Evolutionary conservation across 1,140 invertebrate species (phyloP), one percentile per base, ranked within the genome.

Genomic region (Bombus superbus): DNA sequence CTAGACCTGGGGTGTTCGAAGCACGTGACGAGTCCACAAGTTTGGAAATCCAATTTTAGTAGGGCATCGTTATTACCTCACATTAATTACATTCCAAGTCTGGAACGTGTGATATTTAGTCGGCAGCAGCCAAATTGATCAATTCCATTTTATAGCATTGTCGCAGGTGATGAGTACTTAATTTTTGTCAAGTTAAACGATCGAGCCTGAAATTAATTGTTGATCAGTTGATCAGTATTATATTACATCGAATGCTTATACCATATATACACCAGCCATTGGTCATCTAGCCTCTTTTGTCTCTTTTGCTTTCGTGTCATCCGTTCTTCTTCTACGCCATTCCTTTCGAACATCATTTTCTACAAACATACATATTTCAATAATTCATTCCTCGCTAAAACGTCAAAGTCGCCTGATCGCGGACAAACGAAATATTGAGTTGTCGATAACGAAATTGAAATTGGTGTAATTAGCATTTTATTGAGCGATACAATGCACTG

Each of bases 21-120:
- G 32, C 73, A 75, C 44, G 40, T 75, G 73, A 75, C 73, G 73
- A 47, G 32, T 75, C 47, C 32, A 5, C 73, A 18, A 75, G 47
- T 75, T 75, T 57, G 32, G 8, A 53, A 75, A 25, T 75, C 47
- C 18, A 57, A 75, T 75, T 75, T 35, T 28, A 35, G 4, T 25
- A 28, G 10, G 22, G 22, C 25, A 47, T 75, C 32, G n/a, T 28
- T 53, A 32, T 32, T 10, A 13, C 44, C 8, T 53, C 22, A 10
- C 18, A 35, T 57, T 53, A 75, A 75, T 75, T 57, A 53, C n/a
- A 25, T 38, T 18, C 28, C 5, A 5, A 57, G 42, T 15, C 3
- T 10, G 18, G 10, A 35, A 53, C 9, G n/a, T 40, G n/a, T 25
- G 18, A 68, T 68, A 22, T 35, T 68, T 35, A 15, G 57, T 28